Conservation (phyloP, 2,113 vertebrate species). For the Chionis minor region DNA sequence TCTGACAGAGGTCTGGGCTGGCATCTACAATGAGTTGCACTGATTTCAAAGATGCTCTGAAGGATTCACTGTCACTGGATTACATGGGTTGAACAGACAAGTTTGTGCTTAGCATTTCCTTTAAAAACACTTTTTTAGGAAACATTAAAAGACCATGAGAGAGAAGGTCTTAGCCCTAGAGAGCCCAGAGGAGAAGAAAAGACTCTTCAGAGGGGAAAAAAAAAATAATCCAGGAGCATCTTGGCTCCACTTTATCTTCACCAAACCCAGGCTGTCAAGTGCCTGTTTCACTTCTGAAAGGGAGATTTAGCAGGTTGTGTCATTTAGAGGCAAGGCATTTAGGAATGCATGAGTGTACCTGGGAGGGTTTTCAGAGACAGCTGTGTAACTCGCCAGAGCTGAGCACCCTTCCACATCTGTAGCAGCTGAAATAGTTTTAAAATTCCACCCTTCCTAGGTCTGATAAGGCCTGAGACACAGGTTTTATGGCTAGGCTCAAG, state of each 20-base stretch:
- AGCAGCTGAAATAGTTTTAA: not conserved
- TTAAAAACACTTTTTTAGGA: not conserved
- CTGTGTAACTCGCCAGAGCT: not conserved
- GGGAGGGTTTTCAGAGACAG: not conserved
- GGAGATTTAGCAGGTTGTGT: not conserved
- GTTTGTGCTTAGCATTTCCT: not conserved
- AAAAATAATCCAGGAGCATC: not conserved
- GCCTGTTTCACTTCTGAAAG: not conserved
- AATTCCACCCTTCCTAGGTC: not conserved
- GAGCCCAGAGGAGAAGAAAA: not conserved
- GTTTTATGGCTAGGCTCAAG: not conserved
- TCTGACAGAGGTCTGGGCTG: not conserved
- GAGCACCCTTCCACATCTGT: not conserved
- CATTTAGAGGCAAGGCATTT: not conserved
- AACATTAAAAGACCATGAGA: not conserved
- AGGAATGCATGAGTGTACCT: not conserved
- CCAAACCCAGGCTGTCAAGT: not conserved
- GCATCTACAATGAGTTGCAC: not conserved
- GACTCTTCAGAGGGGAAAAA: not conserved
- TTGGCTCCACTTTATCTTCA: not conserved
- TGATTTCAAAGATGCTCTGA: not conserved
- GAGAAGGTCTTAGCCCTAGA: not conserved
- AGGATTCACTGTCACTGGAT: not conserved
- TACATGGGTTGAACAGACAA: not conserved
- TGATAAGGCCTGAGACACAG: not conserved